Percentiles rank a stretch among this genome's conserved stretches.
Evolutionary conservation across 2,113 vertebrate genomes (phyloP).

Genomic region (Xerus inauris): DNA sequence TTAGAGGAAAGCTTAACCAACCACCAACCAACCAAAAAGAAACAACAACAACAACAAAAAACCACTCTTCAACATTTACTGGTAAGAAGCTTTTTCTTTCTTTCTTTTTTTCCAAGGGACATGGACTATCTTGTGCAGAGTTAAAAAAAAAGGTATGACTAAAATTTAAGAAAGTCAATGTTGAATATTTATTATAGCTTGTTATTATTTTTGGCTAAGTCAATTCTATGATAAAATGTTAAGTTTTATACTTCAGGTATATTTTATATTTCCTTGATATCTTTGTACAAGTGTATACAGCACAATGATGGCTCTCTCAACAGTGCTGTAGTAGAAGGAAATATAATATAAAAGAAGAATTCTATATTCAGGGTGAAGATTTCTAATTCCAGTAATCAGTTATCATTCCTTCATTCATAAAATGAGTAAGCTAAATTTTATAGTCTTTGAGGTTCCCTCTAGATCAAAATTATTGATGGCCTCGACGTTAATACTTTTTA

Average conservation of each 20-base stretch:
- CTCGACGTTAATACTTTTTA: not conserved
- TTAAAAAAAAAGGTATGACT: slow-evolving; percentile 4
- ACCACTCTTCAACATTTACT: not conserved
- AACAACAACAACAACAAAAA: not conserved
- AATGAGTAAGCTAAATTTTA: not conserved
- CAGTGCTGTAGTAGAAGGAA: not conserved
- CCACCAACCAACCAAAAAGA: not conserved
- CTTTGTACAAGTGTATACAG: not conserved
- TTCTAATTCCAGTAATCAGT: not conserved
- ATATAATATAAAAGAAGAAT: not conserved
- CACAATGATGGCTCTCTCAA: not conserved
- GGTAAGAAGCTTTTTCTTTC: not conserved
- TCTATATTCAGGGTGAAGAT: not conserved
- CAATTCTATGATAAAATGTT: slow-evolving; percentile 4
- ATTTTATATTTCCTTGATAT: not conserved
- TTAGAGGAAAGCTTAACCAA: slow-evolving; percentile 1
- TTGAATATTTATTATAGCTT: not conserved
- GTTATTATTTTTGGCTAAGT: slow-evolving; percentile 14
- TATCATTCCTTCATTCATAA: not conserved
- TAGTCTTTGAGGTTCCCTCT: not conserved
- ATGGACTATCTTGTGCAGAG: not conserved
- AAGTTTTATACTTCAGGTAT: slow-evolving; percentile 42
- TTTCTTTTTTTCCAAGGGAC: not conserved
- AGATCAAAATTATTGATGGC: not conserved
- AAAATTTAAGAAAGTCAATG: slow-evolving; percentile 48